phyloP scores from a whole-genome alignment of 2,888 invertebrate genomes.

The Endotricha flammealis region DNA sequence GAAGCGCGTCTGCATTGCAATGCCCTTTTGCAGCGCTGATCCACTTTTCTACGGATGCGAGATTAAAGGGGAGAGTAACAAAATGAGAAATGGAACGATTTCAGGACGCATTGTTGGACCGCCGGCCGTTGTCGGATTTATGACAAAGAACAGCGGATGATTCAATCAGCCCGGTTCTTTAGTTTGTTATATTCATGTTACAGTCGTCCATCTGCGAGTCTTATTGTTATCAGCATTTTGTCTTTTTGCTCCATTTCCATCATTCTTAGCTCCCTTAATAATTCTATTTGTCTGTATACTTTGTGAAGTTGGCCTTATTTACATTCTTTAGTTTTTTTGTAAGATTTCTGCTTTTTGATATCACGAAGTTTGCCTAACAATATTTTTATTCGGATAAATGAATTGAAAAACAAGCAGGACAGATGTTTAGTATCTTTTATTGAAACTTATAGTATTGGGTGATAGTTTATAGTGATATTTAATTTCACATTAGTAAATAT shows the following conservation, averaged over 20 bases:
- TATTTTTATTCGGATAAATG: no score
- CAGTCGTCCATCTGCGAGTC: conserved; percentile 53
- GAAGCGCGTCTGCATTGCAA: conserved; percentile 64
- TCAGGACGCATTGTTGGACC: conserved; percentile 74
- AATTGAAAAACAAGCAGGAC: neutral
- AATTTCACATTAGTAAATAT: no score
- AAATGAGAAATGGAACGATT: conserved; percentile 78
- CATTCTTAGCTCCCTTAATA: conserved; percentile 26
- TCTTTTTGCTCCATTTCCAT: conserved; percentile 50
- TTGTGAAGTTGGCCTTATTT: conserved; percentile 5
- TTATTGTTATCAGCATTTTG: conserved; percentile 62
- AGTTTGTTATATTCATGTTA: conserved; percentile 76
- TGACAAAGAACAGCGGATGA: conserved; percentile 77
- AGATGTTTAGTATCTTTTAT: no score
- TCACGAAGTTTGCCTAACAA: no score
- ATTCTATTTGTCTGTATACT: conserved; percentile 15
- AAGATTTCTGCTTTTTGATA: neutral
- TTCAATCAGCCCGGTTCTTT: conserved; percentile 75
- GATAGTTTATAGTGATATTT: no score
- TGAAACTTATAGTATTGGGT: no score
- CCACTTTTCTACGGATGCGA: conserved; percentile 76
- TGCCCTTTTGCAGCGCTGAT: conserved; percentile 74
- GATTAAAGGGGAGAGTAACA: conserved; percentile 77
- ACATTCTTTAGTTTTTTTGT: neutral
- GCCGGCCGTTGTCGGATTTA: conserved; percentile 75